Conservation (phyloP, 2,888 invertebrate species). For the Watsonalla binaria region DNA sequence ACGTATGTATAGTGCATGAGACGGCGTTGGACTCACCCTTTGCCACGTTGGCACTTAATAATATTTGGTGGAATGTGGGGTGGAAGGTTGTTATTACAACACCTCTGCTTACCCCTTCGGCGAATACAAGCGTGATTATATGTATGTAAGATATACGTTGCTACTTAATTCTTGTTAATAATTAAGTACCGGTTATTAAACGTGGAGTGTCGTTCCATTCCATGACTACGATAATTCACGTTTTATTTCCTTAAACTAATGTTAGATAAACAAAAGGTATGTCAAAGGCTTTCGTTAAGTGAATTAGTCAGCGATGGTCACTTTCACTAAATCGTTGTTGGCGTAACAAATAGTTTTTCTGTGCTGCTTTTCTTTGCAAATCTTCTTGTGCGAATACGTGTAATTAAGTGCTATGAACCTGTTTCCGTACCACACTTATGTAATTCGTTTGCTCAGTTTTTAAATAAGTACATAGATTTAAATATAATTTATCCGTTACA, state of each 20-base stretch:
- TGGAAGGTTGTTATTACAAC: no score
- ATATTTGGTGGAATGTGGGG: no score
- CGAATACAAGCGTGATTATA: no score
- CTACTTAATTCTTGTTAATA: no score
- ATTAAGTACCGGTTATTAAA: not conserved
- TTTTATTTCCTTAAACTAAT: constrained; percentile 19
- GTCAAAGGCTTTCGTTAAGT: constrained; percentile 37
- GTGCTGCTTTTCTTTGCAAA: constrained; percentile 48
- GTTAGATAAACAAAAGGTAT: constrained; percentile 17
- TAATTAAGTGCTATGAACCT: not conserved
- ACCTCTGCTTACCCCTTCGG: no score
- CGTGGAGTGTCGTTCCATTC: constrained; percentile 17
- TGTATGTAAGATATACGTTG: no score
- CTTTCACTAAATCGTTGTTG: constrained; percentile 56
- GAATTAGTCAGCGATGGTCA: constrained; percentile 35
- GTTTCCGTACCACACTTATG: not conserved
- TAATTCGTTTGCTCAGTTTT: no score
- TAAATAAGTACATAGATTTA: no score
- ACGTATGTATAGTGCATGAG: no score
- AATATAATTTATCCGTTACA: no score
- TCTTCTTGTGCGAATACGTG: constrained; percentile 17
- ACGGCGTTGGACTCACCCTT: no score
- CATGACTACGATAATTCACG: constrained; percentile 16
- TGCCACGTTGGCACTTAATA: no score
- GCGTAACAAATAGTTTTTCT: constrained; percentile 56